A percentile compares a stretch with the other conserved stretches of the same genome.
Evolutionary conservation across 2,113 vertebrate genomes (phyloP).

Genomic region (Neodon shergylaensis): DNA sequence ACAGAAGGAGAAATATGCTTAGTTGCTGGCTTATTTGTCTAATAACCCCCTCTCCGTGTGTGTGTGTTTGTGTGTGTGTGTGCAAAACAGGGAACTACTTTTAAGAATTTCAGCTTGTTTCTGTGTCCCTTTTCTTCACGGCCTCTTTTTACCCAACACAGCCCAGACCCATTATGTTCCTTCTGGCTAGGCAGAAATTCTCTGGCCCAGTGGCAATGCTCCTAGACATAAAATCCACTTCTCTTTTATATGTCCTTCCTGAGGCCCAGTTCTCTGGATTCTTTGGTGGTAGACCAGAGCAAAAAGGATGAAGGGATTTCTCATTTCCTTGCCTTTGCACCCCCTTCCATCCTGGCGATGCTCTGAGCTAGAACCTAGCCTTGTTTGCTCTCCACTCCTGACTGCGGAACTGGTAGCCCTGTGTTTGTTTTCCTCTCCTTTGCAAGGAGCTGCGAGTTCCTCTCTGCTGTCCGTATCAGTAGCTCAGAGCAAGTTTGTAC

Average conservation of each 20-base stretch:
- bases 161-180: not conserved
- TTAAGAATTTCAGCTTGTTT: not conserved
- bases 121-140: not conserved
- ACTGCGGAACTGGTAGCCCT: not conserved
- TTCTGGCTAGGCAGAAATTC: not conserved
- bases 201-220: not conserved
- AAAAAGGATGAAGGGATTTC: not conserved
- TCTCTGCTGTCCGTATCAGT: not conserved
- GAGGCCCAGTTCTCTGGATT: not conserved
- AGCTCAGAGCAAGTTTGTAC: constrained; percentile 53
- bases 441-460: not conserved
- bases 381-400: not conserved
- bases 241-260: not conserved
- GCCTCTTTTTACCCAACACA: not conserved
- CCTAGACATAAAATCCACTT: constrained; percentile 49
- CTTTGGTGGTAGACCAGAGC: constrained; percentile 7
- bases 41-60: not conserved
- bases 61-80: not conserved
- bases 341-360: not conserved
- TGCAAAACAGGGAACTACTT: not conserved
- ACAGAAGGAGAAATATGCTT: constrained; percentile 21
- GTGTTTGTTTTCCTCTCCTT: not conserved
- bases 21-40: constrained; percentile 55
- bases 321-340: not conserved
- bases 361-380: not conserved